Conservation (phyloP, 2,888 invertebrate species). For the Scaptomyza reducta region DNA sequence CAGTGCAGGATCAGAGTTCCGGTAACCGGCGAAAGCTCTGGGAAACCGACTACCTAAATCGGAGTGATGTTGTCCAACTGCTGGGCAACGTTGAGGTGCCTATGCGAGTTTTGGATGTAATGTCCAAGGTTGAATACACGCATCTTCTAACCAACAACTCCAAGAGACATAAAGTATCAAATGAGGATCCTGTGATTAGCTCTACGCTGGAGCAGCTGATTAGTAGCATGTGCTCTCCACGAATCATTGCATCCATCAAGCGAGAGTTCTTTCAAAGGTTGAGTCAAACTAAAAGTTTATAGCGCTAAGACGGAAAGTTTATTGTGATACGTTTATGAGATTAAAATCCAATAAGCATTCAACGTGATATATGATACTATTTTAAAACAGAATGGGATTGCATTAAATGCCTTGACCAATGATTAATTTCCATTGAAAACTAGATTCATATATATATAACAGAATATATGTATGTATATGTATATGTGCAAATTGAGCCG, state of each 20-base stretch:
- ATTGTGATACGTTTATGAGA: conserved; percentile 63
- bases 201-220: conserved; percentile 84
- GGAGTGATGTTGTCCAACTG: conserved; percentile 21
- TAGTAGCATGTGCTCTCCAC: conserved; percentile 88
- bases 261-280: conserved; percentile 84
- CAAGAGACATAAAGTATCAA: conserved; percentile 31
- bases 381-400: conserved; percentile 31
- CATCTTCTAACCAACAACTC: conserved; percentile 53
- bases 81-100: conserved; percentile 3
- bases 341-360: conserved; percentile 64
- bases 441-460: conserved; percentile 43
- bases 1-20: conserved; percentile 36
- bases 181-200: conserved; percentile 36
- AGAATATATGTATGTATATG: conserved; percentile 10
- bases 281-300: conserved; percentile 15
- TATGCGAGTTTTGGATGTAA: conserved; percentile 40
- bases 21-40: conserved; percentile 41
- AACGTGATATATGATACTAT: conserved; percentile 48
- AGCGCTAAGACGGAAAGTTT: conserved; percentile 59
- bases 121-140: conserved; percentile 53
- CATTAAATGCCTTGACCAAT: conserved; percentile 67
- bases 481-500: conserved; percentile 20
- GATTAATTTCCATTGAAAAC: conserved; percentile 19
- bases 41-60: conserved; percentile 47
- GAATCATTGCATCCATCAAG: conserved; percentile 86